Evolutionary conservation across 2,113 vertebrate genomes (phyloP).

Genomic region (Macrotus californicus): DNA sequence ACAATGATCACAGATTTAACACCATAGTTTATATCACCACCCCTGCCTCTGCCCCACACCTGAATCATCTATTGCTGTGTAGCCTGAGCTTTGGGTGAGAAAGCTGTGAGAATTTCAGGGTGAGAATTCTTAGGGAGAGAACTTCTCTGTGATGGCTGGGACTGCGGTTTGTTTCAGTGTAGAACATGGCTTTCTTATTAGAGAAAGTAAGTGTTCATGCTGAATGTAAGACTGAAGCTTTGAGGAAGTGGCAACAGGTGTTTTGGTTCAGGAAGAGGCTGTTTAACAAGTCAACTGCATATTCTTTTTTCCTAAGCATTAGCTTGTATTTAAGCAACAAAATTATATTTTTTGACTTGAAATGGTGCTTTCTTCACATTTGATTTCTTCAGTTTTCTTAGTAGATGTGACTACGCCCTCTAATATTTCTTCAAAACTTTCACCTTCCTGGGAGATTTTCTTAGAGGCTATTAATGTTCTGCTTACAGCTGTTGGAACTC

Average conservation of each 20-base stretch:
- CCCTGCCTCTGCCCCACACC: too few relatives aligned
- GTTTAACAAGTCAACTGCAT: constrained; percentile 65
- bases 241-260: constrained; percentile 29
- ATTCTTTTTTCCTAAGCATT: constrained; percentile 72
- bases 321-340: neutral
- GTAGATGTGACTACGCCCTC: constrained; percentile 84
- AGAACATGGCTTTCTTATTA: neutral
- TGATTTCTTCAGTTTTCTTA: constrained; percentile 89
- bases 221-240: constrained; percentile 27
- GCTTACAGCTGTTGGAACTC: neutral
- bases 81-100: neutral
- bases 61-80: neutral
- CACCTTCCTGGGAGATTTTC: constrained; percentile 78
- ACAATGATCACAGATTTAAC: constrained; percentile 21
- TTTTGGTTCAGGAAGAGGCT: constrained; percentile 38
- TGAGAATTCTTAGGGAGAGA: neutral
- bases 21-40: neutral
- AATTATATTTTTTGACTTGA: constrained; percentile 84
- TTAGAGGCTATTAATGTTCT: constrained; percentile 74
- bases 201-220: neutral
- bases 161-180: neutral
- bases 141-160: neutral
- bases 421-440: constrained; percentile 83
- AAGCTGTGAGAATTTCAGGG: too few relatives aligned
- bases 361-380: constrained; percentile 79